Base-by-base conservation (phyloP, 2,113 vertebrate genomes). In the Azemiops feae region DNA sequence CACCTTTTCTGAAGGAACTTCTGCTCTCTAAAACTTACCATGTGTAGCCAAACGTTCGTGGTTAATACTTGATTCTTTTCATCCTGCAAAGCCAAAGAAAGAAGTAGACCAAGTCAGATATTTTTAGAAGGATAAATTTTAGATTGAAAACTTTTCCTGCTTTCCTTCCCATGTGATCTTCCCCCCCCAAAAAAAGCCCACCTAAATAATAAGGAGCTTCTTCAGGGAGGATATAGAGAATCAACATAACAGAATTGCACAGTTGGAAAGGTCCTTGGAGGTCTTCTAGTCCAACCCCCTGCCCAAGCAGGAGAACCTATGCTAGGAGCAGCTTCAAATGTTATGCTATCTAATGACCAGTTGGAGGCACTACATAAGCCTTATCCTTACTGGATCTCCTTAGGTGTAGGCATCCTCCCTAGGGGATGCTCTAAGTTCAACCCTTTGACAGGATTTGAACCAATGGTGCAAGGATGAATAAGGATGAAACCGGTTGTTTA, bases 1-100 rank as follows among this genome's bases (percentile, higher is more conserved):
- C 20, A 27, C 52, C 12, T 3, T 92, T 81, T 27, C 3, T 2
- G 60, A 2, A 0, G 12, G 27, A 64, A 25, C 1, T 0, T 3
- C 50, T 18, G 2, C 94, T 91, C 45, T 43, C 25, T 54, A 93
- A 91, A 92, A 97, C 98, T 98, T 96, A 99, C 99, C 99, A 99
- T 97, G 87, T 98, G 98, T 4, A 99, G 97, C 99, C 99, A 99
- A 92, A 99, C 98, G 95, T 99, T 99, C 90, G 99, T 99, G 53
- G 98, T 99, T 95, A 99, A 96, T 92, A 99, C 98, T 97, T 99
- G 99, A 95, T 99, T 99, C 97, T 99, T 99, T 97, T 99, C 99
- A 97, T 99, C 99, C 99, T 99, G 96, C 58, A 97, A 90, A 55
- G 91, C 23, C 91, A 89, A 91, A 93, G 14, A 27, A 58, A 89